These are phyloP conservation scores for Druceiella hillmani DNA, from an alignment of 2,888 invertebrate species.

Conservation along the genomic window DNA sequence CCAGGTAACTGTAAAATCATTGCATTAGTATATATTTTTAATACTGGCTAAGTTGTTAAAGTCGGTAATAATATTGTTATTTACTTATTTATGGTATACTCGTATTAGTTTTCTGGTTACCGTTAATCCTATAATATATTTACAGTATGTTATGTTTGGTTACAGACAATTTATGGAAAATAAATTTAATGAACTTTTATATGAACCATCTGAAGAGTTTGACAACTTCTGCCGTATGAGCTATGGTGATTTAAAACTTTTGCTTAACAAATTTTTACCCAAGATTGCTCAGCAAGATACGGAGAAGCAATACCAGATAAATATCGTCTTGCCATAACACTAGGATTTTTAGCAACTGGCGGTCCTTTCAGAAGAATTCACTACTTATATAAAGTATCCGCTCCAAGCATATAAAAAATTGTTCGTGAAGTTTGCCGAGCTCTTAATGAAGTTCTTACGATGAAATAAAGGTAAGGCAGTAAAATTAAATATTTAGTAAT, in stretches of 20 bases:
- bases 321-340: too few species aligned
- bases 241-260: constrained; percentile 26
- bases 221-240: constrained; percentile 27
- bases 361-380: too few species aligned
- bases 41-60: too few species aligned
- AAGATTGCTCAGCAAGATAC: constrained; percentile 28
- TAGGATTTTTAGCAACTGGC: constrained; percentile 27
- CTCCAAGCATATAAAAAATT: constrained; percentile 25
- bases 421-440: constrained; percentile 27
- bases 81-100: too few species aligned
- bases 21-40: too few species aligned
- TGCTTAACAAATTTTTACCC: constrained; percentile 26
- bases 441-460: constrained; percentile 26
- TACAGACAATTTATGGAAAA: too few species aligned
- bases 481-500: constrained; percentile 11
- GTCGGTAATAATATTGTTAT: too few species aligned
- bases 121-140: too few species aligned
- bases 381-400: constrained; percentile 28
- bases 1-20: too few species aligned
- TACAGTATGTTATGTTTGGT: too few species aligned
- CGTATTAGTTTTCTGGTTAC: too few species aligned
- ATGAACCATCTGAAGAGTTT: constrained; percentile 27
- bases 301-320: constrained; percentile 24
- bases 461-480: constrained; percentile 26
- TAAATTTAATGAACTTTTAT: constrained; percentile 23